These are phyloP conservation scores for Callimorpha dominula DNA, from an alignment of 2,888 invertebrate genomes.

Conservation along the genomic window DNA sequence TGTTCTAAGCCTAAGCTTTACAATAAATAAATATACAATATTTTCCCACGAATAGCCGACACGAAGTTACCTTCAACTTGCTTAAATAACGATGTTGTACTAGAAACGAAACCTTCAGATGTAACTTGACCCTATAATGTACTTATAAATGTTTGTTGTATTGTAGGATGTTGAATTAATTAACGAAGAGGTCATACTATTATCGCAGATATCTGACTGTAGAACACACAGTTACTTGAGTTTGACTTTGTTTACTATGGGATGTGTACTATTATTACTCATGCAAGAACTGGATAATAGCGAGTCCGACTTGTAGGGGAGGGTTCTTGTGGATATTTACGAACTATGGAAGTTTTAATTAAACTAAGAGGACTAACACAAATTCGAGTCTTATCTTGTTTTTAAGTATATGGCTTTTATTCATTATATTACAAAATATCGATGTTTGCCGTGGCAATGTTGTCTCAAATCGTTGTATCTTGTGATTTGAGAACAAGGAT, in stretches of 20 bases:
- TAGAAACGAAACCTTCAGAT: conserved; percentile 33
- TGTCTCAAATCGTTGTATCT: too few species aligned
- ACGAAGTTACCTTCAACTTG: conserved; percentile 19
- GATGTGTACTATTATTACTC: not conserved
- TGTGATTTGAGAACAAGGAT: too few species aligned
- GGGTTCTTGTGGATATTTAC: not conserved
- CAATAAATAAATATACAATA: conserved; percentile 2
- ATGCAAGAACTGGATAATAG: not conserved
- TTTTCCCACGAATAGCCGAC: conserved; percentile 4
- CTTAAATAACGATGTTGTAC: conserved; percentile 3
- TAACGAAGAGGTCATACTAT: not conserved
- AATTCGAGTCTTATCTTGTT: too few species aligned
- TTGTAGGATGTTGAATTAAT: conserved; percentile 9
- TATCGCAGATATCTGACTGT: not conserved
- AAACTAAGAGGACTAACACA: too few species aligned
- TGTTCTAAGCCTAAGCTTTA: not conserved
- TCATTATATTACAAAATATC: too few species aligned
- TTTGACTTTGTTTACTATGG: not conserved
- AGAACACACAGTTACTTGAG: not conserved
- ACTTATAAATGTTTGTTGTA: conserved; percentile 18
- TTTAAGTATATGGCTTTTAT: too few species aligned
- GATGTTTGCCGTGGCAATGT: too few species aligned
- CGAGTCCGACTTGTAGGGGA: not conserved
- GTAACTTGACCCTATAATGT: conserved; percentile 45
- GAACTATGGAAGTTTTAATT: not conserved